These are phyloP conservation scores for Carabus problematicus DNA, from an alignment of 2,888 invertebrate species.

Conservation along the genomic window DNA sequence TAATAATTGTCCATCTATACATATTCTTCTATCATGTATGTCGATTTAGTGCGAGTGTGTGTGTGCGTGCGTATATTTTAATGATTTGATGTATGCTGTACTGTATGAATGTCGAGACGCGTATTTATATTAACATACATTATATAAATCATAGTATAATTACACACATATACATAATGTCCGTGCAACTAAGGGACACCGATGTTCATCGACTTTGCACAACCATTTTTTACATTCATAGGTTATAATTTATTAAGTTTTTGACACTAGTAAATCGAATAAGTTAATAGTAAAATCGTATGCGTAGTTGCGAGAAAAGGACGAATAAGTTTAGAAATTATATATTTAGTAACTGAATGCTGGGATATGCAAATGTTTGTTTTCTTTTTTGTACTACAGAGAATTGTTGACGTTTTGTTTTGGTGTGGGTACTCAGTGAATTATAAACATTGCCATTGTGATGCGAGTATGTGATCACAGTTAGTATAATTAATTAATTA, in stretches of 20 bases:
- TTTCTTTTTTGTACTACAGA: slow-evolving; percentile 14
- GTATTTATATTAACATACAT: slow-evolving; percentile 5
- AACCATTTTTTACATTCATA: slow-evolving; percentile 26
- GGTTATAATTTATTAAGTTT: slow-evolving; percentile 33
- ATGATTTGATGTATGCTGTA: slow-evolving; percentile 11
- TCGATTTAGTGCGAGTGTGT: slow-evolving; percentile 15
- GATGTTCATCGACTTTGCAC: slow-evolving; percentile 1
- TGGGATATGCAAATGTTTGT: slow-evolving; percentile 24
- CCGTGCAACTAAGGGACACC: too few relatives aligned
- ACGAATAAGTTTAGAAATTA: not conserved
- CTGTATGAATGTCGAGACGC: not conserved
- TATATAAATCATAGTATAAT: too few relatives aligned
- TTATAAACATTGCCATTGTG: slow-evolving; percentile 39
- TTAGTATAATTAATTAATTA: slow-evolving; percentile 31
- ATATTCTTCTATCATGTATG: slow-evolving; percentile 13
- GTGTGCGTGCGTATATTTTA: not conserved
- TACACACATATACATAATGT: too few relatives aligned
- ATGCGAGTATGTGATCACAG: slow-evolving; percentile 41
- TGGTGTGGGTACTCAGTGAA: slow-evolving; percentile 40
- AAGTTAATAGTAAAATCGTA: not conserved
- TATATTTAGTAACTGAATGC: slow-evolving; percentile 19
- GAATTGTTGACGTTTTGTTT: slow-evolving; percentile 13
- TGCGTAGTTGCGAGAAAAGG: not conserved
- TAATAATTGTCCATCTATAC: slow-evolving; percentile 27
- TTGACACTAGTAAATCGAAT: slow-evolving; percentile 32